These are phyloP conservation scores for Crepidodera aurea DNA, from an alignment of 2,888 invertebrate genomes.

Conservation along the genomic window DNA sequence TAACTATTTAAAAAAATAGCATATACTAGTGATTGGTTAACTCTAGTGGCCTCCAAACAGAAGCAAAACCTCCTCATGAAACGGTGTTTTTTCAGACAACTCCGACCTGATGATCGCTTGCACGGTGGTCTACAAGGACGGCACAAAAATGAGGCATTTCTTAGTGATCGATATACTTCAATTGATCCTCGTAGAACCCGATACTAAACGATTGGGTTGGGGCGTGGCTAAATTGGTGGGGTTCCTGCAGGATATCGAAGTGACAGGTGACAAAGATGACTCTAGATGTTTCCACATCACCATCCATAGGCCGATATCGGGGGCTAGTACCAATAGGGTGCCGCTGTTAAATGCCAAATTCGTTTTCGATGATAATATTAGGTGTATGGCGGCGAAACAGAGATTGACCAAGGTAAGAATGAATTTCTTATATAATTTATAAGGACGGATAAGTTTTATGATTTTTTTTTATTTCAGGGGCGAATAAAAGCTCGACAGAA, in stretches of 20 bases:
- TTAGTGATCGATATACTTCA: constrained; percentile 95
- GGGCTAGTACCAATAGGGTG: constrained; percentile 72
- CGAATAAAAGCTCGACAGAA: constrained; percentile 93
- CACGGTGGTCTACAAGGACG: constrained; percentile 90
- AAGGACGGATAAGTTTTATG: too few relatives aligned
- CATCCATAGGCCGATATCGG: constrained; percentile 81
- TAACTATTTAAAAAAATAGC: background rate
- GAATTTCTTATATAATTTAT: too few relatives aligned
- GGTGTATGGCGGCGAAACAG: constrained; percentile 99
- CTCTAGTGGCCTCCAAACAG: constrained; percentile 39
- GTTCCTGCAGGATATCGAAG: constrained; percentile 94
- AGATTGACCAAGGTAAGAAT: constrained; percentile 74
- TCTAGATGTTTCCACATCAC: constrained; percentile 94
- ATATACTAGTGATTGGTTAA: constrained; percentile 46
- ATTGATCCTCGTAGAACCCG: constrained; percentile 96
- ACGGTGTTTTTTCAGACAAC: constrained; percentile 76
- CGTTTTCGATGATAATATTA: constrained; percentile 97
- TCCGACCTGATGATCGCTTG: constrained; percentile 98
- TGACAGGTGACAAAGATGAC: constrained; percentile 95
- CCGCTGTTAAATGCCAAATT: constrained; percentile 91
- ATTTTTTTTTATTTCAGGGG: constrained; percentile 70
- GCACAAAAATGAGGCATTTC: constrained; percentile 89
- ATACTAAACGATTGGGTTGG: constrained; percentile 90
- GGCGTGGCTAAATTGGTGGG: constrained; percentile 97
- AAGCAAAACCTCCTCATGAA: constrained; percentile 47